Percentiles rank a stretch among this genome's conserved stretches.
Evolutionary conservation across 2,113 vertebrate genomes (phyloP).

Genomic region (Oplegnathus fasciatus): DNA sequence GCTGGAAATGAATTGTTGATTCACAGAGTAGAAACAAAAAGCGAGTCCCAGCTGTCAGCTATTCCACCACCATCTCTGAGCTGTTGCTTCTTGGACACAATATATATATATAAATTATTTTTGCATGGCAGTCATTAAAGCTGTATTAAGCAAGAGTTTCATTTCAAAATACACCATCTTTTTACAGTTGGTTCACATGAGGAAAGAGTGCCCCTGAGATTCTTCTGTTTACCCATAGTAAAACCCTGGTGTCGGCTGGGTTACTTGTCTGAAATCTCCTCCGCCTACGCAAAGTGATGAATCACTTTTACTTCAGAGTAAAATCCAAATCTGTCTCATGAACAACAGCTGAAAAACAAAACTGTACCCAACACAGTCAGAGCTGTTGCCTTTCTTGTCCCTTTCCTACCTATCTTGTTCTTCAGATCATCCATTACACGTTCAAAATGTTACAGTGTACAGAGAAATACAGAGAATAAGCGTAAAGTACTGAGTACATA

Average conservation of each 20-base stretch:
- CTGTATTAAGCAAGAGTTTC: neutral
- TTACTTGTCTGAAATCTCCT: slow-evolving; percentile 8
- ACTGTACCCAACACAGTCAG: neutral
- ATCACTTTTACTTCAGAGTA: slow-evolving; percentile 11
- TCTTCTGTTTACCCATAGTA: slow-evolving; percentile 35
- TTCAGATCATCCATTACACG: too few relatives aligned
- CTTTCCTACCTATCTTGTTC: neutral
- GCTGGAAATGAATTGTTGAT: slow-evolving; percentile 75
- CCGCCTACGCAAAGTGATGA: slow-evolving; percentile 32
- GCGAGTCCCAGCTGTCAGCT: slow-evolving; percentile 48
- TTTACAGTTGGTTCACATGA: neutral
- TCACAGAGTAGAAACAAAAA: slow-evolving; percentile 58
- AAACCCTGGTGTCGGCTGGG: neutral
- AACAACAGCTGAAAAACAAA: slow-evolving; percentile 5
- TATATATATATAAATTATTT: neutral
- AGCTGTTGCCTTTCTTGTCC: neutral
- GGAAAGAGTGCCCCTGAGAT: neutral
- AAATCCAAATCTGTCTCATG: slow-evolving; percentile 8
- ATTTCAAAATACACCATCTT: neutral
- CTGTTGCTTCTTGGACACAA: slow-evolving; percentile 8
- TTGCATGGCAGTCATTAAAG: slow-evolving; percentile 7
- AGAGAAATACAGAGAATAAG: too few relatives aligned
- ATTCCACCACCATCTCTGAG: slow-evolving; percentile 4
- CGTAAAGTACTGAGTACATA: too few relatives aligned
- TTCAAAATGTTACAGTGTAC: too few relatives aligned